phyloP scores from a whole-genome alignment of 2,888 invertebrate genomes.

The Agrenia bidenticulata region DNA sequence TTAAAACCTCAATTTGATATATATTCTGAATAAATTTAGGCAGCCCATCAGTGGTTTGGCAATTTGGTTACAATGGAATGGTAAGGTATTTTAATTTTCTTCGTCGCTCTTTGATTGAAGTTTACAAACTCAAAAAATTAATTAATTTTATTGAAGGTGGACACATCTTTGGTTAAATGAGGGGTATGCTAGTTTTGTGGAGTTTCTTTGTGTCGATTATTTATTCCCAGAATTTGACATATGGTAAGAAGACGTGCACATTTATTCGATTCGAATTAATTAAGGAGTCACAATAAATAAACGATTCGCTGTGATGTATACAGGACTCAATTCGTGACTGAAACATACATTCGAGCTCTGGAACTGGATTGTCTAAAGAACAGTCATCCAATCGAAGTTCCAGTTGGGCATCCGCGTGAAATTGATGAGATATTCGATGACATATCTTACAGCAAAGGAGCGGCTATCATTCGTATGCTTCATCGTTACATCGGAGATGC shows the following conservation, averaged over 20 bases:
- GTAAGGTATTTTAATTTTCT: conserved; percentile 58
- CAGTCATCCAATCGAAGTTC: conserved; percentile 92
- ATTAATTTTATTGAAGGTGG: conserved; percentile 15
- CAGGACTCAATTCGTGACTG: conserved; percentile 87
- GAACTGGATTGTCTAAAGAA: conserved; percentile 85
- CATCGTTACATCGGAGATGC: conserved; percentile 90
- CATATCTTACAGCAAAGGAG: conserved; percentile 95
- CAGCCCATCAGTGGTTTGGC: conserved; percentile 98
- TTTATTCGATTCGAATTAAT: not conserved
- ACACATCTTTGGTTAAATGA: conserved; percentile 63
- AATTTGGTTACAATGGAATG: conserved; percentile 97
- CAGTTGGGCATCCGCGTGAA: conserved; percentile 90
- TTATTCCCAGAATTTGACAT: conserved; percentile 94
- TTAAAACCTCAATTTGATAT: not conserved
- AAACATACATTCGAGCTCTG: conserved; percentile 79
- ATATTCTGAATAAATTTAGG: conserved; percentile 60
- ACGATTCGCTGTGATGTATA: conserved; percentile 58
- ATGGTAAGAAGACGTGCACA: conserved; percentile 72
- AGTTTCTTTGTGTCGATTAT: conserved; percentile 88
- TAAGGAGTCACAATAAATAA: not conserved
- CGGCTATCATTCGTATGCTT: conserved; percentile 91
- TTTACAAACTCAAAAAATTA: not conserved
- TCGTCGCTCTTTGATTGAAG: too few species aligned
- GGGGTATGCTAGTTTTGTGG: conserved; percentile 94
- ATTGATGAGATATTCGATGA: conserved; percentile 97